These are phyloP conservation scores for Mamestra brassicae DNA, from an alignment of 2,888 invertebrate genomes.

Conservation along the genomic window DNA sequence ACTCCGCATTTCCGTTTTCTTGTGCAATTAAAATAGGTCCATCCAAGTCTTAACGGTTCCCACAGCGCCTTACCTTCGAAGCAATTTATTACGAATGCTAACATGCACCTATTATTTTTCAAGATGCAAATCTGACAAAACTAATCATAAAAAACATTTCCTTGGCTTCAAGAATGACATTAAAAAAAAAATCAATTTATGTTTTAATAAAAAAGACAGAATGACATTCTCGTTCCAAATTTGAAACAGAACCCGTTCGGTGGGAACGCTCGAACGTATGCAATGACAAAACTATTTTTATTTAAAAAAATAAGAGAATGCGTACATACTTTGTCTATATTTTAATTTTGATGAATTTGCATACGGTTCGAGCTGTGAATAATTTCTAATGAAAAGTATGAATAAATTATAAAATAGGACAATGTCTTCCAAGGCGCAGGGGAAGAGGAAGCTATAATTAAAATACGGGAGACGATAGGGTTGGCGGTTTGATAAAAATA, in stretches of 20 bases:
- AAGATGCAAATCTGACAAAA: slow-evolving; percentile 50
- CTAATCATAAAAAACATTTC: slow-evolving; percentile 59
- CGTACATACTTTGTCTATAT: slow-evolving; percentile 83
- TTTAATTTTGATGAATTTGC: slow-evolving; percentile 85
- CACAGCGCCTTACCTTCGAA: slow-evolving; percentile 38
- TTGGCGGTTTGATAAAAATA: slow-evolving; percentile 63
- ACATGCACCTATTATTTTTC: slow-evolving; percentile 33
- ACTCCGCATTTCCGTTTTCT: slow-evolving; percentile 22
- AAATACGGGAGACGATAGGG: slow-evolving; percentile 81
- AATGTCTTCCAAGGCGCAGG: slow-evolving; percentile 84
- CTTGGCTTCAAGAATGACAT: slow-evolving; percentile 39
- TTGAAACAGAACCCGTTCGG: slow-evolving; percentile 75
- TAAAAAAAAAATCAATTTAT: slow-evolving; percentile 66
- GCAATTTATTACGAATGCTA: slow-evolving; percentile 25
- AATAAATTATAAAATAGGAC: slow-evolving; percentile 86
- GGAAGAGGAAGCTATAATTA: slow-evolving; percentile 88
- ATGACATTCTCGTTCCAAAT: slow-evolving; percentile 67
- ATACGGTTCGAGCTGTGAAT: slow-evolving; percentile 80
- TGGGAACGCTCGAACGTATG: slow-evolving; percentile 77
- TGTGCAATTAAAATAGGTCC: slow-evolving; percentile 37
- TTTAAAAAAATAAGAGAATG: slow-evolving; percentile 71
- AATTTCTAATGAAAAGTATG: slow-evolving; percentile 85
- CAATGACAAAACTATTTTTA: slow-evolving; percentile 81
- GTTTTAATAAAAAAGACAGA: slow-evolving; percentile 62
- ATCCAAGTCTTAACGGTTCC: slow-evolving; percentile 31